Conservation (phyloP, 2,113 vertebrate genomes). For the Salvelinus alpinus region DNA sequence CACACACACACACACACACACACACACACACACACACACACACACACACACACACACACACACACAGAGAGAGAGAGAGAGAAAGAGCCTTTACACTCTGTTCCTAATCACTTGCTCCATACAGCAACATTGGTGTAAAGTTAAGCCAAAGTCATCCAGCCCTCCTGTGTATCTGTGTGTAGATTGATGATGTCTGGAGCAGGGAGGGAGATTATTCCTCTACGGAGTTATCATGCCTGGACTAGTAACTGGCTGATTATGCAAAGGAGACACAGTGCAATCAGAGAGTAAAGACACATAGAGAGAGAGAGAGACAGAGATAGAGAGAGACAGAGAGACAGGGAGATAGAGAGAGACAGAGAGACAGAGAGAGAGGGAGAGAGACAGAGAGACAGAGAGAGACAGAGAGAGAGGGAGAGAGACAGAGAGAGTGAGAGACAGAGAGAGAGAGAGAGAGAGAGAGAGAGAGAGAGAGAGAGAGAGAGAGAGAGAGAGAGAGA, state of each 20-base stretch:
- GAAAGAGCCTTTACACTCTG: too few relatives aligned
- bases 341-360: too few relatives aligned
- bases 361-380: not conserved
- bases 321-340: too few relatives aligned
- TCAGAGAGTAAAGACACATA: too few relatives aligned
- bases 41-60: too few relatives aligned
- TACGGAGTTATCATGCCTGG: constrained; percentile 56
- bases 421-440: not conserved
- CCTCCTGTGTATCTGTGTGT: constrained; percentile 37
- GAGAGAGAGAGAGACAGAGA: too few relatives aligned
- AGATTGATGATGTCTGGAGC: constrained; percentile 58
- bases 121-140: not conserved
- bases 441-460: not conserved
- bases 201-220: constrained; percentile 49
- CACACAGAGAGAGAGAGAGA: too few relatives aligned
- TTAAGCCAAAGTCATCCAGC: constrained; percentile 42
- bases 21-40: too few relatives aligned
- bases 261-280: too few relatives aligned
- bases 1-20: too few relatives aligned
- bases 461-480: too few relatives aligned
- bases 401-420: not conserved
- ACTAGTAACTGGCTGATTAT: constrained; percentile 24
- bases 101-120: constrained; percentile 3
- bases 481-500: too few relatives aligned
- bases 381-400: not conserved